These are phyloP conservation scores for Coenobita brevimanus DNA, from an alignment of 1,140 invertebrate genomes.

Conservation along the genomic window DNA sequence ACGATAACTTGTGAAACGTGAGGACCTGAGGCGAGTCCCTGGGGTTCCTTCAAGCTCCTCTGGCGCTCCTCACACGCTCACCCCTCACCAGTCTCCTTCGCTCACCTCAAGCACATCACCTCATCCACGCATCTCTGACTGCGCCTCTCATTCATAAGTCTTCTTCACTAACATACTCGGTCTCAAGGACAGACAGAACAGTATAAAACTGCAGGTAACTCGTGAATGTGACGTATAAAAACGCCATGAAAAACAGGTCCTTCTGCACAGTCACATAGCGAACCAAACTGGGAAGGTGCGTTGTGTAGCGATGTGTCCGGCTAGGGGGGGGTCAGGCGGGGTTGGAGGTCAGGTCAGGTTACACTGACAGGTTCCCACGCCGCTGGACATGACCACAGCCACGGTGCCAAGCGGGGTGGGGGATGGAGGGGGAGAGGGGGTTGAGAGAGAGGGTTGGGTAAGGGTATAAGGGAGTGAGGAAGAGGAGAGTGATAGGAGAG, in stretches of 20 bases:
- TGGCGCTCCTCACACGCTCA: conserved; percentile 20
- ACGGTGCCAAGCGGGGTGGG: conserved; percentile 23
- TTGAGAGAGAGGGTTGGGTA: neutral
- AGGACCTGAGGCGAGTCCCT: conserved; percentile 12
- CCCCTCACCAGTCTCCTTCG: neutral
- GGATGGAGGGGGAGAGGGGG: neutral
- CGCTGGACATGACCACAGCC: conserved; percentile 54
- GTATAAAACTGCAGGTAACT: no score
- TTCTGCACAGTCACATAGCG: no score
- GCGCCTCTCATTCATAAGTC: neutral
- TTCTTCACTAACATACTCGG: neutral
- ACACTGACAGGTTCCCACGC: conserved; percentile 59
- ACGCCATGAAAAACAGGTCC: no score
- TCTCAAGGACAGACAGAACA: no score
- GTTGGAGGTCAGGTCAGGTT: conserved; percentile 53
- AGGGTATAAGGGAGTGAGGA: neutral
- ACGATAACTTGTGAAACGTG: conserved; percentile 40
- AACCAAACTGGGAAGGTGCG: neutral
- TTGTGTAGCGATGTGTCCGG: conserved; percentile 21
- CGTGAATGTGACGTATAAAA: no score
- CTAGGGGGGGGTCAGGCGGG: conserved; percentile 21
- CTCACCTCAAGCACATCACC: neutral
- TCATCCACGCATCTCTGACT: neutral
- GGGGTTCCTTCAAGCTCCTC: neutral
- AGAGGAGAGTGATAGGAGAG: neutral